phyloP scores from a whole-genome alignment of 2,888 invertebrate genomes.

The Acanthococcus lagerstroemiae region DNA sequence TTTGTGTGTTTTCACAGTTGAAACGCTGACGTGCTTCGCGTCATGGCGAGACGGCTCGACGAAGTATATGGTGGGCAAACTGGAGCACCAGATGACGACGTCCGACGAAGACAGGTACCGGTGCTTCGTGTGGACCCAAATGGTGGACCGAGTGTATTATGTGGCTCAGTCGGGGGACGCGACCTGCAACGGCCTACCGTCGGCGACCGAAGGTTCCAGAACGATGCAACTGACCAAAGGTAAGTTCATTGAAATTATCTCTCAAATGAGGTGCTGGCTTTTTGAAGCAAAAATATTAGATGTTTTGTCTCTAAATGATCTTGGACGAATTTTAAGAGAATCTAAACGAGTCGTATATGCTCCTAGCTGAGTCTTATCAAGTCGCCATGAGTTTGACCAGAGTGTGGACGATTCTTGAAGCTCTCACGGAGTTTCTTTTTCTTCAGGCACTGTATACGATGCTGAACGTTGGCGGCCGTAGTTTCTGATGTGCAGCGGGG shows the following conservation, averaged over 20 bases:
- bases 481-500: no score
- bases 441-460: no score
- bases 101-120: constrained; percentile 69
- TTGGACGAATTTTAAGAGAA: no score
- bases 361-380: no score
- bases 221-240: constrained; percentile 68
- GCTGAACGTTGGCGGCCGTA: no score
- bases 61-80: constrained; percentile 63
- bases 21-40: constrained; percentile 70
- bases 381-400: no score
- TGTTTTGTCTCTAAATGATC: no score
- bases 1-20: constrained; percentile 47
- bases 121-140: constrained; percentile 63
- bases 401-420: no score
- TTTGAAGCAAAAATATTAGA: background rate
- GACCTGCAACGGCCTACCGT: constrained; percentile 64
- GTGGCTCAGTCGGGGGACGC: constrained; percentile 71
- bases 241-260: constrained; percentile 41
- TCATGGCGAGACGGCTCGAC: constrained; percentile 76
- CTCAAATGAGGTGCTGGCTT: background rate
- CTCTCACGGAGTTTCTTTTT: no score
- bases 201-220: constrained; percentile 64
- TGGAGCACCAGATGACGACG: constrained; percentile 51
- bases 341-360: no score
- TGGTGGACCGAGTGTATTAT: constrained; percentile 49